Evolutionary conservation across 53 echinoderm and acorn worm species (phyloP), one percentile per base, ranked within the genome.

Genomic region (Luidia sarsii): DNA sequence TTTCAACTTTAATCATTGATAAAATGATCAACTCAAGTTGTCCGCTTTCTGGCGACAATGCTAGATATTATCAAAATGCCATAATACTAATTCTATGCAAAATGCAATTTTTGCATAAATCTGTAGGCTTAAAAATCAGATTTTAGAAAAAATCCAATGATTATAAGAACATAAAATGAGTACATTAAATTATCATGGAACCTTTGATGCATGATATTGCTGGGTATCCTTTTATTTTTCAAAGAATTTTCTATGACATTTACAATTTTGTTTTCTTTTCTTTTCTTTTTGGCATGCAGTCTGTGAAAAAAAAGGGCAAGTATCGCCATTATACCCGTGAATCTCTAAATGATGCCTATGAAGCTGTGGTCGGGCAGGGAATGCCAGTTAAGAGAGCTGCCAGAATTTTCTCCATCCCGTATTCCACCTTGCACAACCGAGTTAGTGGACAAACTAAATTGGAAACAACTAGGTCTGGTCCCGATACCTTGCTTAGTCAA

Each of bases 391-490:
- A 39, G 8, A 39, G 10, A 39, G 66, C 66, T 38, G 39, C 66
- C 20, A 66, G 27, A 24, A 66, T 22, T 43, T 66, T 66, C 66
- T 66, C 66, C 38, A 25, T 45, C 14, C 66, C 66, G 27, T 66
- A 45, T 23, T 66, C 66, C 38, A 66, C 66, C 24, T 43, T 66
- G 27, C 66, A 39, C 27, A 32, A 69, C 28, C 32, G 33, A 50
- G 19, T 69, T 27, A 68, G 25, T 3, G 50, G 70, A 4, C 28
- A 50, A 69, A 1, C 32, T 48, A 69, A 69, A 48, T 32, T 69
- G 33, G 70, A 69, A 49, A 2, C 50, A 46, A 50, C 50, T 1
- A 69, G 32, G 18, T 69, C 70, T 69, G 70, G 70, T 24, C 49
- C 30, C 20, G 70, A 69, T 18, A 49, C 70, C 49, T 20, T 49